Base-by-base conservation (phyloP, 2,888 invertebrate genomes). In the Lacanobia wlatinum region DNA sequence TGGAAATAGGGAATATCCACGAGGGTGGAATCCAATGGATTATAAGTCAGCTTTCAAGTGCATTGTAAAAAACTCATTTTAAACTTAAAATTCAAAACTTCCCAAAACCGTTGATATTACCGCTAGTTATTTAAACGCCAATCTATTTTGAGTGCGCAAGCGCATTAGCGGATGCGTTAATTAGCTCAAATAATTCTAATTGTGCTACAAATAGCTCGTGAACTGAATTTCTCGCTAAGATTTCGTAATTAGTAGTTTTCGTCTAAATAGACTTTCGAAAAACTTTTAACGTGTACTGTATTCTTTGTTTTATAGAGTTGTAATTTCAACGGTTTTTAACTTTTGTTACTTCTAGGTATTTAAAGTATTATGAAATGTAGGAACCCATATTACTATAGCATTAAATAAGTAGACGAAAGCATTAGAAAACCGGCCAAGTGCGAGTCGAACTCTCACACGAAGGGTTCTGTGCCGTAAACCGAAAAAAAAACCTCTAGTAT, bases 131-230 rank as follows among this genome's bases (percentile, higher is more conserved):
- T 70, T 66, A 70, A 79, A 76, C 64, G 43, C 60, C 50, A 68
- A 10, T 58, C n/a, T 72, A 72, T 64, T 79, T 72, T 10, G 43
- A 56, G 58, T 58, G 60, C 69, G 61, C 64, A 61, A 70, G 21
- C 71, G 66, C 68, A 66, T 66, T 71, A 67, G 65, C 75, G 76
- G 72, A 82, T 76, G 79, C 72, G 76, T 76, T 83, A 83, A 84
- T 84, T 71, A 63, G 65, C 62, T 70, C 58, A 62, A 83, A 83
- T 70, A 59, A 65, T 78, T 64, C 74, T 84, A 83, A 84, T 78
- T 78, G 76, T 69, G 28, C 69, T 66, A 55, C 23, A 63, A 81
- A 80, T 62, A 63, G 60, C 9, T 18, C 16, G 28, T 40, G 67
- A 60, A 52, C 63, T 46, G 55, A 71, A 75, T 85, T 78, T 59